phyloP scores from a whole-genome alignment of 2,113 vertebrate species.

The Lagopus leucura region DNA sequence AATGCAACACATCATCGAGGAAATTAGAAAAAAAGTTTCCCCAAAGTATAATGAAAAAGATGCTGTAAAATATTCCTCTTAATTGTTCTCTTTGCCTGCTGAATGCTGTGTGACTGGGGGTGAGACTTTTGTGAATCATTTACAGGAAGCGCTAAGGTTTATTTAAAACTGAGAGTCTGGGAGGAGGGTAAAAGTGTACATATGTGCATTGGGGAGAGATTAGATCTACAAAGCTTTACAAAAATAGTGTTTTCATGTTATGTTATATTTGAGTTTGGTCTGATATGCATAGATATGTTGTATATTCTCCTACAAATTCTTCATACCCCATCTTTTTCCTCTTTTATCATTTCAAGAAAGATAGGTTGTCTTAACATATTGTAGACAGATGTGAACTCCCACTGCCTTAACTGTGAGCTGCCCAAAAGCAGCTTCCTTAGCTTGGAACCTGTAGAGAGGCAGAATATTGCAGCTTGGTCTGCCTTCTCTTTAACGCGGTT shows the following conservation, averaged over 20 bases:
- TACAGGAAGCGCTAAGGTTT: neutral
- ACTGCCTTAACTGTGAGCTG: neutral
- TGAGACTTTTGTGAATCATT: conserved; percentile 14
- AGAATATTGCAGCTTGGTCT: neutral
- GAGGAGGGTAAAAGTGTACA: neutral
- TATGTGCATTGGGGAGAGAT: neutral
- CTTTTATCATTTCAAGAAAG: neutral
- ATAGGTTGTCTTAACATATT: neutral
- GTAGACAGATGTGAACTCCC: neutral
- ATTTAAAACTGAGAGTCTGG: neutral
- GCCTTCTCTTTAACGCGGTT: neutral
- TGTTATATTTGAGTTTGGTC: neutral
- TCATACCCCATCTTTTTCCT: neutral
- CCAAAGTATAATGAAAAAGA: conserved; percentile 8
- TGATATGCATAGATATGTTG: neutral
- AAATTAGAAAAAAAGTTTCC: neutral
- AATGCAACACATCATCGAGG: neutral
- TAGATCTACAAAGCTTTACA: neutral
- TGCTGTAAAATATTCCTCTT: neutral
- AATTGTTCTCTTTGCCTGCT: conserved; percentile 14
- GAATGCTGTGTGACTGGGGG: neutral
- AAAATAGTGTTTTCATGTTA: neutral
- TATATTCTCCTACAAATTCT: neutral
- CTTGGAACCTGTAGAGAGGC: neutral
- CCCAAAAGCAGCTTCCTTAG: neutral